These are phyloP conservation scores for Actinia equina DNA, from an alignment of 64 coral and sea anemone genomes.

Conservation along the genomic window DNA sequence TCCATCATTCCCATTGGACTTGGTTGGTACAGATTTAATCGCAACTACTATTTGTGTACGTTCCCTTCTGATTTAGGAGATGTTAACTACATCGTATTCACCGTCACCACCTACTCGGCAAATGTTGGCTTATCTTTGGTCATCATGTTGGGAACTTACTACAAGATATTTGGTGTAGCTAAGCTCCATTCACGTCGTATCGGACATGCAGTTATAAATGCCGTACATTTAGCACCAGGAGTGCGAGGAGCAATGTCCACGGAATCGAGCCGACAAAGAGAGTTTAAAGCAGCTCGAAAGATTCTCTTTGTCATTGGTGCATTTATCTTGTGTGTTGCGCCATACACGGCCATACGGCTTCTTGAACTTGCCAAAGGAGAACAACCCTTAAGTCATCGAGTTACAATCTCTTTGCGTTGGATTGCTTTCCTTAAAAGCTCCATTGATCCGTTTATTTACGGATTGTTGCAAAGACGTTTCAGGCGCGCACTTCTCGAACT, in stretches of 20 bases:
- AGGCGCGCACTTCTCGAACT: constrained; percentile 67
- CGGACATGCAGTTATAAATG: constrained; percentile 81
- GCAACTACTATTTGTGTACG: constrained; percentile 81
- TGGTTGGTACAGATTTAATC: constrained; percentile 83
- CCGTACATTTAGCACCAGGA: constrained; percentile 64
- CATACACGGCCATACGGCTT: constrained; percentile 75
- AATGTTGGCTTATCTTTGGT: constrained; percentile 72
- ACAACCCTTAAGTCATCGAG: constrained; percentile 15
- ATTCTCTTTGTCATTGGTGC: constrained; percentile 96
- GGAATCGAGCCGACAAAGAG: constrained; percentile 80
- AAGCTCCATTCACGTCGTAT: constrained; percentile 84
- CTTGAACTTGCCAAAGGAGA: constrained; percentile 50
- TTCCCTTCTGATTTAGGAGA: constrained; percentile 66
- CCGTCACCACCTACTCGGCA: constrained; percentile 55
- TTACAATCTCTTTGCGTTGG: constrained; percentile 81
- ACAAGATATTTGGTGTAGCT: constrained; percentile 91
- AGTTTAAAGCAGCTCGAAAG: constrained; percentile 93
- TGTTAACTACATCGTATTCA: constrained; percentile 53
- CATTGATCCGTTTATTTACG: constrained; percentile 97
- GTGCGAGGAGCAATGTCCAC: constrained; percentile 49
- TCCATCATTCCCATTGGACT: constrained; percentile 61
- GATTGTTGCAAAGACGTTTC: constrained; percentile 90
- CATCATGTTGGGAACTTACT: constrained; percentile 73
- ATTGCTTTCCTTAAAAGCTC: constrained; percentile 90
- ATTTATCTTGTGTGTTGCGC: constrained; percentile 84